phyloP scores from a whole-genome alignment of 2,797 vertebrate genomes.

The Falco naumanni region DNA sequence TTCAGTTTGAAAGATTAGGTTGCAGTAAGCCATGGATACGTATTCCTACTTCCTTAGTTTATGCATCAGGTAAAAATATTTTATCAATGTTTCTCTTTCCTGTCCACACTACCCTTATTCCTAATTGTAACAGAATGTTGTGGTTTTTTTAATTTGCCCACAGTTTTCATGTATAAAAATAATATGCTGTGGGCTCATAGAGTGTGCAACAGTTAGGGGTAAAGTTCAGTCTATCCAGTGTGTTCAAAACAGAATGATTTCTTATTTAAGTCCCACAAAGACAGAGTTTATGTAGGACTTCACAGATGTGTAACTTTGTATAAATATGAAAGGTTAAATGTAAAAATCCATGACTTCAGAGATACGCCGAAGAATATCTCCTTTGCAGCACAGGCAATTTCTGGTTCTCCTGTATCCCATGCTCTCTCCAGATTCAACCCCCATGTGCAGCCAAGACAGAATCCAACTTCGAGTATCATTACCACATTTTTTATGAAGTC shows the following conservation, averaged over 20 bases:
- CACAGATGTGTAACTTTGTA: background rate
- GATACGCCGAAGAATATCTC: background rate
- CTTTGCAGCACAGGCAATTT: background rate
- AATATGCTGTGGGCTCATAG: background rate
- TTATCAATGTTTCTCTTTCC: conserved; percentile 1
- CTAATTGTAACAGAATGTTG: background rate
- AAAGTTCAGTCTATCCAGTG: background rate
- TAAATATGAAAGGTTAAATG: background rate
- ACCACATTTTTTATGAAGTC: background rate
- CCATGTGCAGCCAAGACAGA: background rate
- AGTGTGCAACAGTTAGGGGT: background rate
- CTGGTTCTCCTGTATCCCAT: background rate
- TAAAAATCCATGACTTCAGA: background rate
- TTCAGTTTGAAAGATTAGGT: conserved; percentile 91
- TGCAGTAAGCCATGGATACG: conserved; percentile 85
- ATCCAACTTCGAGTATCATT: background rate
- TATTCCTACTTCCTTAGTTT: conserved; percentile 87
- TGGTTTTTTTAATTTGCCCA: background rate
- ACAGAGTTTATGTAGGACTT: background rate
- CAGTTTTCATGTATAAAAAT: background rate
- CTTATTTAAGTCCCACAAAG: background rate
- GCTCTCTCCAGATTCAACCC: background rate
- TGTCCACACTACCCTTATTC: background rate
- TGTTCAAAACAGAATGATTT: background rate
- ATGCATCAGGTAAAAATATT: conserved; percentile 86